phyloP scores from a whole-genome alignment of 2,888 invertebrate genomes.

The Capitulum mitella region DNA sequence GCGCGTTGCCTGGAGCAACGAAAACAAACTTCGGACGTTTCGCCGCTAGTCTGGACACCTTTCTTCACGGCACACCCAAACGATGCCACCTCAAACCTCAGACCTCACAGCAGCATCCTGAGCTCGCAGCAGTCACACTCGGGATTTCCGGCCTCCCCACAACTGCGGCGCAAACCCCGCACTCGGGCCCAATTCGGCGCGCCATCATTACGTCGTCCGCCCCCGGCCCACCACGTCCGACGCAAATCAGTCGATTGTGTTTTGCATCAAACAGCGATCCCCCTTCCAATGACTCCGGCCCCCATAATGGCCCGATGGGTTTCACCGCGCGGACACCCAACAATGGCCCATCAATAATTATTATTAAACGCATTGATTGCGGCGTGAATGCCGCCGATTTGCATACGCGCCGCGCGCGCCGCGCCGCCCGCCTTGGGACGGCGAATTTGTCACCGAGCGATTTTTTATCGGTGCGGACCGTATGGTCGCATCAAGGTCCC shows the following conservation, averaged over 20 bases:
- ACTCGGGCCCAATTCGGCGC: no score
- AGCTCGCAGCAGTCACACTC: no score
- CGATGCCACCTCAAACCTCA: no score
- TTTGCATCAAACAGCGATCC: neutral
- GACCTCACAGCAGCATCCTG: no score
- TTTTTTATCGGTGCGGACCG: neutral
- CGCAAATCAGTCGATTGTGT: neutral
- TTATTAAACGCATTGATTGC: constrained; percentile 16
- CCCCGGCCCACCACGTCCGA: neutral
- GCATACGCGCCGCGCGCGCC: neutral
- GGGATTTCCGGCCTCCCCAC: no score
- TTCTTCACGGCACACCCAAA: no score
- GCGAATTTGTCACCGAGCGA: neutral
- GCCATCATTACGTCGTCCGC: no score
- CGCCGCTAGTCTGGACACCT: no score
- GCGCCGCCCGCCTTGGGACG: no score
- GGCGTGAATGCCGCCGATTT: neutral
- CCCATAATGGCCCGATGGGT: neutral
- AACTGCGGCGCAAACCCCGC: no score
- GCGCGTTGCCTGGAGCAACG: no score
- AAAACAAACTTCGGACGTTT: no score
- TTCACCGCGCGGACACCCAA: neutral
- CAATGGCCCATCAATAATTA: constrained; percentile 20
- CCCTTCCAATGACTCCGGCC: neutral
- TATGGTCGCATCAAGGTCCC: neutral